These are phyloP conservation scores for Lepidothrix coronata DNA, from an alignment of 2,113 vertebrate genomes.

Conservation along the genomic window DNA sequence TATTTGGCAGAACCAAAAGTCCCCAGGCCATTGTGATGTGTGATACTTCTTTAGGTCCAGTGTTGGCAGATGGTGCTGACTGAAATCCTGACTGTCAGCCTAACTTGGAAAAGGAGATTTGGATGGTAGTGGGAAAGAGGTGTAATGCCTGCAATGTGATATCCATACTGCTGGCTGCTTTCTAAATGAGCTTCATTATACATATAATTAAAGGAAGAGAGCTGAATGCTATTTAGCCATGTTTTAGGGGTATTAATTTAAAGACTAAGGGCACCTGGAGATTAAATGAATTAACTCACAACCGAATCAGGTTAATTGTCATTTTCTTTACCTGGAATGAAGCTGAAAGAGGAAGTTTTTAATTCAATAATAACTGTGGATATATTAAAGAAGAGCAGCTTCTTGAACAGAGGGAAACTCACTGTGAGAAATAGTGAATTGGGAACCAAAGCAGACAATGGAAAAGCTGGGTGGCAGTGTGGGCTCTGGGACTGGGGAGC, in stretches of 20 bases:
- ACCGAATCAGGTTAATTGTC: slow-evolving; percentile 17
- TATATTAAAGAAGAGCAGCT: neutral
- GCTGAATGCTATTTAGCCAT: neutral
- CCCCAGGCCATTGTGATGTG: neutral
- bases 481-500: neutral
- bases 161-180: neutral
- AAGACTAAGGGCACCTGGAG: slow-evolving; percentile 19
- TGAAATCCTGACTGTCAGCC: fast-evolving
- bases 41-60: neutral
- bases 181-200: slow-evolving; percentile 21
- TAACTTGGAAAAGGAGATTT: neutral
- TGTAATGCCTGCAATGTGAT: neutral
- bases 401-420: neutral
- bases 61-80: neutral
- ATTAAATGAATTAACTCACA: slow-evolving; percentile 39
- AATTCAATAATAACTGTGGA: neutral
- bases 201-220: slow-evolving; percentile 1
- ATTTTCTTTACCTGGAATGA: slow-evolving; percentile 26
- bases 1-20: neutral
- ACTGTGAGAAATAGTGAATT: fast-evolving
- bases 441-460: fast-evolving
- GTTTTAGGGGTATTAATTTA: slow-evolving; percentile 41
- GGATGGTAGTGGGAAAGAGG: neutral
- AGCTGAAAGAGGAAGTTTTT: neutral
- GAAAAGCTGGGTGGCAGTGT: neutral